Base-by-base conservation (phyloP, 1,140 invertebrate species). In the Drosophila tropicalis region DNA sequence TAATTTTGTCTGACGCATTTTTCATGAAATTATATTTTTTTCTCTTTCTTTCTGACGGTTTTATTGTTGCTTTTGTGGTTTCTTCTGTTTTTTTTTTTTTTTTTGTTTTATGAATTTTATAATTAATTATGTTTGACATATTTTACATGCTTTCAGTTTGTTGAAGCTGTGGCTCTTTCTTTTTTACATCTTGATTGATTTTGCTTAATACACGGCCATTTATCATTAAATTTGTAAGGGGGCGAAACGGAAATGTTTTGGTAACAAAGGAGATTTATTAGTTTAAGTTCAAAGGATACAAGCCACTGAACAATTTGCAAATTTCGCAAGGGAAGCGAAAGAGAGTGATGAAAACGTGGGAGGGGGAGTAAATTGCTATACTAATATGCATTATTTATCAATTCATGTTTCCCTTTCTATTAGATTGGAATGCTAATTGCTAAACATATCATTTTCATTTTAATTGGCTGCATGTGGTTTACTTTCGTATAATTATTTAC, bases 1-100 rank as follows among this genome's bases (percentile, higher is more conserved):
- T 78, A 78, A 86, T 86, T 85, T 85, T 82, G 83, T 83, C 79
- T 79, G 71, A 56, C 72, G 63, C 76, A 86, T 81, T 84, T 89
- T 81, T 85, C 74, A 89, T 79, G 62, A 25, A 79, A 75, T 70
- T 78, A 67, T 68, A 64, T 67, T 32, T 58, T 66, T 12, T 72
- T 61, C 15, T 32, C 66, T 22, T 36, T 64, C 54, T 25, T 32
- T 73, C 57, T 78, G 74, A 67, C 64, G 66, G 57, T 80, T 79
- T 79, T 79, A 79, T 63, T 79, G 76, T 74, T 78, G 62, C 67
- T 68, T 72, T 67, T 72, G 72, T 78, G 70, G 68, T 72, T 67
- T 54, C 63, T 62, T 51, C 44, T 51, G 44, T 9, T 51, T 51
- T 78, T 78, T 85, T 79, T 67, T 70, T 83, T 79, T 87, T 29